Base-by-base conservation (phyloP, 2,113 vertebrate genomes). In the Elephantulus edwardii region DNA sequence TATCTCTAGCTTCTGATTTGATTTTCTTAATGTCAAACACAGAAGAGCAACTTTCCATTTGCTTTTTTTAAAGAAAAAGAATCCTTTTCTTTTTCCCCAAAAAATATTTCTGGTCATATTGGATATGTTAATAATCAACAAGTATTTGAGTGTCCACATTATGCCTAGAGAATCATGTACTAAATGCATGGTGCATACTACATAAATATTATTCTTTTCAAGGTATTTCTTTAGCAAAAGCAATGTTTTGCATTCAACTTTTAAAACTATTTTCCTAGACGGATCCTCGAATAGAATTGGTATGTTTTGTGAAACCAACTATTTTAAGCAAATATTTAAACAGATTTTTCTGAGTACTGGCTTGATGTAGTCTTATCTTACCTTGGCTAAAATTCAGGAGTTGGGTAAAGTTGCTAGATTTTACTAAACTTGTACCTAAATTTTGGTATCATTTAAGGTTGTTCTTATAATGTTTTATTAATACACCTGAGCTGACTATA, bases 151-250 rank as follows among this genome's bases (percentile, higher is more conserved):
- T 82, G 70, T 24, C 52, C 79, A 80, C 40, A 92, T 93, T 91
- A 58, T 88, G 35, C 95, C 84, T n/a, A 91, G n/a, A 79, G 82
- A 91, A 72, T 94, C 79, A 76, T 64, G 66, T 87, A 91, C 91
- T 90, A 44, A 66, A 89, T 76, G 68, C 83, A 87, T 82, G 64
- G 62, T 76, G 14, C 62, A 89, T 58, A 78, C 44, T 93, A 74
- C 14, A 85, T 84, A 95, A 95, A 95, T 94, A 95, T 94, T 96
- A 93, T 94, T 93, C 70, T 92, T 91, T 92, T 88, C 62, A 92
- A 94, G 95, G 42, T 8, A 91, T 81, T 78, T 92, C 70, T 91
- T 76, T 78, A 84, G 54, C 40, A 77, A 83, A 17, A 52, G 58
- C 22, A 88, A 70, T 22, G 88, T 48, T 70, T 88, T 80, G 52